Conservation (phyloP, 2,797 vertebrate species). For the Antrozous pallidus region DNA sequence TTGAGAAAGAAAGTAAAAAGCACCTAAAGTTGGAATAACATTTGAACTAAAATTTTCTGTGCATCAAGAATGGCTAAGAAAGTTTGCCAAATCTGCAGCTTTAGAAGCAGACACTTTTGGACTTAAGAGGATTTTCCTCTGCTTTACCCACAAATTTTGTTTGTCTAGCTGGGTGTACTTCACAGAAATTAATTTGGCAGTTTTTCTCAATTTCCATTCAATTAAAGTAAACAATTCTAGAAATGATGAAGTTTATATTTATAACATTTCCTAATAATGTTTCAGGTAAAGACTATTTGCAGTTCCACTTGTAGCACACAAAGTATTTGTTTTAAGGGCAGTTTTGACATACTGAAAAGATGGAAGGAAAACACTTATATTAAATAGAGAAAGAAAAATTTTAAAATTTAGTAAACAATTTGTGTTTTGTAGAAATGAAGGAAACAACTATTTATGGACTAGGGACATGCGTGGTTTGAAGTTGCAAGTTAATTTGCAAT, state of each 20-base stretch:
- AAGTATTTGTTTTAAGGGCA: not conserved
- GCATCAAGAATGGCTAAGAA: not conserved
- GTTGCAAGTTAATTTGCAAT: not conserved
- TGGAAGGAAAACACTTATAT: conserved; percentile 17
- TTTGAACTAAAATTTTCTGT: conserved; percentile 21
- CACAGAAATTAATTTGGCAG: not conserved
- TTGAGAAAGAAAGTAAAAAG: conserved; percentile 26
- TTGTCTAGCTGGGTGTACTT: not conserved
- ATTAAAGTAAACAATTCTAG: not conserved
- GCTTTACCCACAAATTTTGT: not conserved
- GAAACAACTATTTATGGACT: conserved; percentile 21
- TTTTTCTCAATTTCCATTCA: not conserved
- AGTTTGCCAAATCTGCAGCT: not conserved
- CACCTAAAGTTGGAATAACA: not conserved
- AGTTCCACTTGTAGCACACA: not conserved
- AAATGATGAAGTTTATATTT: not conserved
- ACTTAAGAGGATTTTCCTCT: not conserved
- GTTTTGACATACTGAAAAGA: not conserved
- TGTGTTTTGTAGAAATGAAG: conserved; percentile 20
- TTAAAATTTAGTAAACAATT: not conserved
- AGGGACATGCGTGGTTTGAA: not conserved
- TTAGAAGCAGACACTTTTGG: not conserved
- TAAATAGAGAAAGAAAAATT: not conserved
- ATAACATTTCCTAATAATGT: not conserved
- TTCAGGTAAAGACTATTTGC: not conserved